These are phyloP conservation scores for Atta colombica DNA, from an alignment of 1,140 invertebrate species.

Conservation along the genomic window DNA sequence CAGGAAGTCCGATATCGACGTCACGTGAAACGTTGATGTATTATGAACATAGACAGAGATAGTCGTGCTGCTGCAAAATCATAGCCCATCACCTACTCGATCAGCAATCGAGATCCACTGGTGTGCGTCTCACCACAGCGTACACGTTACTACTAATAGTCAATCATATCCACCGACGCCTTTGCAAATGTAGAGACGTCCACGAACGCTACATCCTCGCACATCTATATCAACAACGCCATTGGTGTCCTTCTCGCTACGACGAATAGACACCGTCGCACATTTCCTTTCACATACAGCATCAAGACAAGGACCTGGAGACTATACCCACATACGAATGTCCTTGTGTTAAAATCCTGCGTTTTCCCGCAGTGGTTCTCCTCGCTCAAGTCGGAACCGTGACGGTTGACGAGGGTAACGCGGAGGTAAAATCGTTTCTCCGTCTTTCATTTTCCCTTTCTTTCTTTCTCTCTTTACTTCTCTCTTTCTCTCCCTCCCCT, in stretches of 20 bases:
- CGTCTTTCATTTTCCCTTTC: not conserved
- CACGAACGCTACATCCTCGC: not conserved
- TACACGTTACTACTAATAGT: not conserved
- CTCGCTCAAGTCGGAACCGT: conserved; percentile 66
- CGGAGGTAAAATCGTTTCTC: conserved; percentile 41
- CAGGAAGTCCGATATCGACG: conserved; percentile 60
- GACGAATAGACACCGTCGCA: not conserved
- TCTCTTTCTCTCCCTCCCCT: not conserved
- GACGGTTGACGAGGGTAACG: conserved; percentile 63
- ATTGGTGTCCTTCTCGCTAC: not conserved
- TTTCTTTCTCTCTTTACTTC: not conserved
- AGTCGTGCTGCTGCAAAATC: conserved; percentile 49
- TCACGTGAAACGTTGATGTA: conserved; percentile 55
- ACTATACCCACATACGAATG: not conserved
- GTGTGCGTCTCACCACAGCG: not conserved
- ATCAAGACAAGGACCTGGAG: conserved; percentile 16
- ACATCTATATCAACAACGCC: not conserved
- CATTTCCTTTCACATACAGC: conserved; percentile 13
- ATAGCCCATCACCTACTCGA: conserved; percentile 48
- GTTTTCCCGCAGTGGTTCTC: conserved; percentile 66
- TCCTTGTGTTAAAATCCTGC: conserved; percentile 55
- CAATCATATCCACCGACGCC: not conserved
- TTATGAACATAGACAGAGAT: conserved; percentile 62
- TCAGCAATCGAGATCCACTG: conserved; percentile 7
- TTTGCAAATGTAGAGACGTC: not conserved